Evolutionary conservation across 1,140 invertebrate species (phyloP).

Genomic region (Listronotus bonariensis): DNA sequence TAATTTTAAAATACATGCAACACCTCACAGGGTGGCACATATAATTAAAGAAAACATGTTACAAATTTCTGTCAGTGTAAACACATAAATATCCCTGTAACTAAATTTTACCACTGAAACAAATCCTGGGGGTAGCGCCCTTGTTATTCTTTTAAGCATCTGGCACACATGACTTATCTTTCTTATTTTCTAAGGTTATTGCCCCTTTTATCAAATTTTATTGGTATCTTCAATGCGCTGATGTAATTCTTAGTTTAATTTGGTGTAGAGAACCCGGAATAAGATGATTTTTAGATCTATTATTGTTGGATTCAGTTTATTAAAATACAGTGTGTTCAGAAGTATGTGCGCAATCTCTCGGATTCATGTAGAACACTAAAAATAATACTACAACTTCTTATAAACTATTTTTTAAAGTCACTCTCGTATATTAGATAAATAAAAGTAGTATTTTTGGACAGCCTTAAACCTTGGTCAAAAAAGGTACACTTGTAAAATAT

Average conservation of each 20-base stretch:
- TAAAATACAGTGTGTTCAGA: too few species aligned
- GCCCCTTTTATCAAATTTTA: slow-evolving; percentile 15
- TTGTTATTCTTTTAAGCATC: slow-evolving; percentile 8
- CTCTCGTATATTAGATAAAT: too few species aligned
- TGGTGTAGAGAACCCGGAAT: background rate
- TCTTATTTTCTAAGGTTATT: slow-evolving; percentile 4
- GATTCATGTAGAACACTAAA: too few species aligned
- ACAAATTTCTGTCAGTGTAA: slow-evolving; percentile 12
- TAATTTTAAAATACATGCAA: too few species aligned
- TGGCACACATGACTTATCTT: slow-evolving; percentile 1
- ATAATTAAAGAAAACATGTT: slow-evolving; percentile 1
- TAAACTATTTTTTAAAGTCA: too few species aligned
- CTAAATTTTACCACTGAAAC: slow-evolving; percentile 15
- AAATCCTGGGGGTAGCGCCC: slow-evolving; percentile 15
- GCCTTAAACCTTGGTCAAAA: too few species aligned
- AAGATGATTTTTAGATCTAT: too few species aligned
- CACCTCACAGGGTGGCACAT: background rate
- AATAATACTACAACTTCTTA: too few species aligned
- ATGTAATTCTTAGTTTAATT: background rate
- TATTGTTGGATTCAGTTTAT: too few species aligned
- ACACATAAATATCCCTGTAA: slow-evolving; percentile 9
- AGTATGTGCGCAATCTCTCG: too few species aligned
- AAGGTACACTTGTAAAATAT: too few species aligned
- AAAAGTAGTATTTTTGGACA: too few species aligned
- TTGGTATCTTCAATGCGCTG: slow-evolving; percentile 1